These are phyloP conservation scores for Achatina immaculata DNA, from an alignment of 1,140 invertebrate genomes.

Conservation along the genomic window DNA sequence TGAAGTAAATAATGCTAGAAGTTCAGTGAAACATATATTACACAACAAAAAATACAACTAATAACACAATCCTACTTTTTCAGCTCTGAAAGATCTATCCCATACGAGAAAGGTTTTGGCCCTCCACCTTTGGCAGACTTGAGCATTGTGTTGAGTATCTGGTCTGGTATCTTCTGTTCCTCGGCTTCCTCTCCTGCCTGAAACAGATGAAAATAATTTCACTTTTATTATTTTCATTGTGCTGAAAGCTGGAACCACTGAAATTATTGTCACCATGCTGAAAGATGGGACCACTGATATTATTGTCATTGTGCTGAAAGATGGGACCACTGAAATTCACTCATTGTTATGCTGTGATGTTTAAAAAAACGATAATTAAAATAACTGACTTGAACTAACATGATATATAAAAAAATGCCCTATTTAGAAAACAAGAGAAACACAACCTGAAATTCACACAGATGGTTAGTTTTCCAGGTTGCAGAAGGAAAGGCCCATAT, in stretches of 20 bases:
- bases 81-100: constrained; percentile 61
- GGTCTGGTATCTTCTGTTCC: constrained; percentile 43
- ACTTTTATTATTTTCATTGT: not conserved
- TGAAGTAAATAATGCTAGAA: too few species aligned
- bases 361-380: too few species aligned
- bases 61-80: constrained; percentile 48
- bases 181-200: constrained; percentile 17
- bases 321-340: not conserved
- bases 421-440: too few species aligned
- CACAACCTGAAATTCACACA: too few species aligned
- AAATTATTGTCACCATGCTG: not conserved
- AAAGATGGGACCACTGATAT: not conserved
- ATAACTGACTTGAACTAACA: too few species aligned
- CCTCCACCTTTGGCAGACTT: constrained; percentile 51
- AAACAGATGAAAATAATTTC: too few species aligned
- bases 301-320: not conserved
- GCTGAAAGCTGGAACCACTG: not conserved
- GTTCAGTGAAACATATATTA: too few species aligned
- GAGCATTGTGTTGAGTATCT: constrained; percentile 50
- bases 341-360: too few species aligned
- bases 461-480: too few species aligned
- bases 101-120: constrained; percentile 65
- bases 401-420: not conserved
- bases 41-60: too few species aligned
- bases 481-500: too few species aligned